A percentile compares a stretch with the other conserved stretches of the same genome.
phyloP scores from a whole-genome alignment of 2,888 invertebrate genomes.

The Hirtodrosophila trivittata region DNA sequence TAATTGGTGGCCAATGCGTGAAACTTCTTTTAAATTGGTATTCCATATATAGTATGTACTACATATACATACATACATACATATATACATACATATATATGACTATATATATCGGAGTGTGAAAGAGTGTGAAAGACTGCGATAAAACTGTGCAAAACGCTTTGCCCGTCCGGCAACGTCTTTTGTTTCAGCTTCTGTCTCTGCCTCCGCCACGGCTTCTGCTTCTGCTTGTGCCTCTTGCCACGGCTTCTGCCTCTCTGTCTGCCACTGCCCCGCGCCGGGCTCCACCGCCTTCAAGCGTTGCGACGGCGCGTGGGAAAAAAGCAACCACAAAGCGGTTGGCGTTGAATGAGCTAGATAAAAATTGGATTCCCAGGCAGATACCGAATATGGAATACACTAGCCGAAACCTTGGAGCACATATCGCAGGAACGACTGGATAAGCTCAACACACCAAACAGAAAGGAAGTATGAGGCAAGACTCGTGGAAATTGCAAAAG shows the following conservation, averaged over 20 bases:
- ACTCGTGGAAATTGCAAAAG: too few relatives aligned
- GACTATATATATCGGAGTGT: constrained; percentile 5
- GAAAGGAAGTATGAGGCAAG: too few relatives aligned
- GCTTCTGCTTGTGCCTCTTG: constrained; percentile 1
- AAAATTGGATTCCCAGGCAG: constrained; percentile 16
- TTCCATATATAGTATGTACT: constrained; percentile 11
- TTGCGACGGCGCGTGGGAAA: constrained; percentile 53
- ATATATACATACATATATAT: constrained; percentile 16
- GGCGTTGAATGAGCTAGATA: constrained; percentile 48
- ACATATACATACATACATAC: background rate
- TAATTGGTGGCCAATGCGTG: too few relatives aligned
- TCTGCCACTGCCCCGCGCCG: background rate
- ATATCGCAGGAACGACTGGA: too few relatives aligned
- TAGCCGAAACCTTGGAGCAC: background rate
- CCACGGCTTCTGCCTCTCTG: background rate
- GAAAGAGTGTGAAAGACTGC: constrained; percentile 34
- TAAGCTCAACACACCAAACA: too few relatives aligned
- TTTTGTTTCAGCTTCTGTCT: constrained; percentile 32
- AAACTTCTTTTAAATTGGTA: constrained; percentile 51
- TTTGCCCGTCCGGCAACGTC: constrained; percentile 44
- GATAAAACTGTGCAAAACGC: constrained; percentile 46
- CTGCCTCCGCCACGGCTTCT: constrained; percentile 7
- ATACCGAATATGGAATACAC: constrained; percentile 23
- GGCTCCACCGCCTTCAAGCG: constrained; percentile 23
- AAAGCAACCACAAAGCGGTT: constrained; percentile 48